Conservation (phyloP, 2,113 vertebrate species). For the Sarotherodon lohbergeri region DNA sequence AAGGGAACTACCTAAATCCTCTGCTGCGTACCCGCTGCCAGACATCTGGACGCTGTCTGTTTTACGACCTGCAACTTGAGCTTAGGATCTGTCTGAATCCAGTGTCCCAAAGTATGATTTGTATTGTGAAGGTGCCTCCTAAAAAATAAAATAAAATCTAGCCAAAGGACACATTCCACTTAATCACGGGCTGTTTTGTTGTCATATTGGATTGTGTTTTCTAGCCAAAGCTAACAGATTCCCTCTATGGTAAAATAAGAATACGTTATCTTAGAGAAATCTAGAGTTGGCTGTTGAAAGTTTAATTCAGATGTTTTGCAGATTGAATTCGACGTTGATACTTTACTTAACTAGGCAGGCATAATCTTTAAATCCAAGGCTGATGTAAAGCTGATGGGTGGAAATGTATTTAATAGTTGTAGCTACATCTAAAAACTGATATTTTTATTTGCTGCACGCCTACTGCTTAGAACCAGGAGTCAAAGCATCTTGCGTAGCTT, state of each 20-base stretch:
- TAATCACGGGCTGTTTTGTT: conserved; percentile 1
- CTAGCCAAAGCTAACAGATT: not conserved
- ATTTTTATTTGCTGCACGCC: not conserved
- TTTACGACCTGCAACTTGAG: conserved; percentile 56
- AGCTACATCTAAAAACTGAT: not conserved
- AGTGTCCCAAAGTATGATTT: conserved; percentile 36
- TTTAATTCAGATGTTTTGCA: not conserved
- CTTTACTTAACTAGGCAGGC: not conserved
- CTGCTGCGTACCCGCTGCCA: conserved; percentile 20
- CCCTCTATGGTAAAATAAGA: not conserved
- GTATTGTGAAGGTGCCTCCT: conserved; percentile 10
- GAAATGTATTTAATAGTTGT: not conserved
- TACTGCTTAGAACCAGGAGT: not conserved
- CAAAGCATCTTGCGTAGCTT: not conserved
- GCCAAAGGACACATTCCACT: conserved; percentile 24
- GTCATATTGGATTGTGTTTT: not conserved
- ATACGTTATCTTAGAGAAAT: not conserved
- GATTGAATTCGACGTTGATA: not conserved
- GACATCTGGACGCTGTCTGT: conserved; percentile 64
- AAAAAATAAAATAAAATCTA: not conserved
- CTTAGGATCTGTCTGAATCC: conserved; percentile 24
- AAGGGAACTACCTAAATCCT: not conserved
- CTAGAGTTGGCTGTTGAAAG: not conserved
- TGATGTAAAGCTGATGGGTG: not conserved
- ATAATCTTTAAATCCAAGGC: not conserved